A percentile compares a stretch with the other conserved stretches of the same genome.
These are phyloP conservation scores for Ctenopoma multispine DNA, from an alignment of 2,797 vertebrate species.

Conservation along the genomic window DNA sequence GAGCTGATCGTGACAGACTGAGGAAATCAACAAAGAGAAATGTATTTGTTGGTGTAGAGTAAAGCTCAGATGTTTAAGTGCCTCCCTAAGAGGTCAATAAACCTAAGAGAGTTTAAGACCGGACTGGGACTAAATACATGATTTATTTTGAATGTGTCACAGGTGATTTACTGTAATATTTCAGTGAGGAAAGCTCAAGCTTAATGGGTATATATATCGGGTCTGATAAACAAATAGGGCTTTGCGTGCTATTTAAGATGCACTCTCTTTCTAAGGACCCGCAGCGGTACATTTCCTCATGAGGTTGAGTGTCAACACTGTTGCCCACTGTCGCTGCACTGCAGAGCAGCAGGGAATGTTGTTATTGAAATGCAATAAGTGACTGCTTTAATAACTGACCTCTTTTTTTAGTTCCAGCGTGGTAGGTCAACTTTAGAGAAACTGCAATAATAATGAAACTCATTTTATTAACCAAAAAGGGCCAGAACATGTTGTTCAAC, in stretches of 20 bases:
- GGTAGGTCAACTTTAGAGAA: constrained; percentile 40
- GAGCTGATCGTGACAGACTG: constrained; percentile 25
- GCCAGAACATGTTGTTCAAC: constrained; percentile 2
- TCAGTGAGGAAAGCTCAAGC: constrained; percentile 23
- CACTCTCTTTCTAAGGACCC: constrained; percentile 28
- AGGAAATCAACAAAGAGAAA: constrained; percentile 28
- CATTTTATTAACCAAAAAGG: constrained; percentile 60
- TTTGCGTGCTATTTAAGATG: constrained; percentile 34
- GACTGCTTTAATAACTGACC: constrained; percentile 68
- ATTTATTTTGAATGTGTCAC: constrained; percentile 44
- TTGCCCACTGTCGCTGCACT: constrained; percentile 33
- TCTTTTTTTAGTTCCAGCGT: constrained; percentile 35
- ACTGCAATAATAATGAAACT: constrained; percentile 61
- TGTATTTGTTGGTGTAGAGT: constrained; percentile 40
- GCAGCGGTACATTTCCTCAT: constrained; percentile 63
- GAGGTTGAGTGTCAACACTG: constrained; percentile 39
- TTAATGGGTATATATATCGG: constrained; percentile 7
- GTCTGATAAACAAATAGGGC: constrained; percentile 20
- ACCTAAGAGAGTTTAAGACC: constrained; percentile 46
- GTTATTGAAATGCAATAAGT: constrained; percentile 75
- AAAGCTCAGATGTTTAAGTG: constrained; percentile 66
- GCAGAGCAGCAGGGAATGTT: constrained; percentile 44
- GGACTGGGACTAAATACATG: constrained; percentile 49
- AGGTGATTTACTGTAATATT: constrained; percentile 41
- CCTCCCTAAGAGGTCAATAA: constrained; percentile 65